phyloP scores from a whole-genome alignment of 2,888 invertebrate species.

The Ceriagrion tenellum region DNA sequence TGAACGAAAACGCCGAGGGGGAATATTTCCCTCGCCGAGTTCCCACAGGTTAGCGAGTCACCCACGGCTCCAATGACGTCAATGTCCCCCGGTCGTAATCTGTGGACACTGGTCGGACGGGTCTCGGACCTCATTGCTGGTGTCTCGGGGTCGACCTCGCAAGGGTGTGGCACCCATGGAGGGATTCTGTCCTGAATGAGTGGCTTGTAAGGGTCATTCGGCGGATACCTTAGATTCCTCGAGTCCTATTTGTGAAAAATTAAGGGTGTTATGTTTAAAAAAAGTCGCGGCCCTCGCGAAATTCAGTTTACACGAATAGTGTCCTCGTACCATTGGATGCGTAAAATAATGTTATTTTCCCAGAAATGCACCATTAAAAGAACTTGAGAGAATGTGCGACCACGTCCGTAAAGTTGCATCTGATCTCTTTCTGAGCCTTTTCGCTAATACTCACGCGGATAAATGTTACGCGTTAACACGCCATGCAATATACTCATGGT shows the following conservation, averaged over 20 bases:
- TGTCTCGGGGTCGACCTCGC: constrained; percentile 8
- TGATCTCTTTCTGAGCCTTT: too few species aligned
- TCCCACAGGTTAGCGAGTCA: constrained; percentile 85
- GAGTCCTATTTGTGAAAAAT: neutral
- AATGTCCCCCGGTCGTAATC: constrained; percentile 84
- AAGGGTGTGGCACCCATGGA: constrained; percentile 69
- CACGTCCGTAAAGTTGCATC: too few species aligned
- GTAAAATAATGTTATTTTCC: too few species aligned
- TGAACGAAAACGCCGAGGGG: constrained; percentile 87
- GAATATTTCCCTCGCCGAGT: constrained; percentile 86
- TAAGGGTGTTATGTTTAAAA: too few species aligned
- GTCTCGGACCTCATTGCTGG: constrained; percentile 43
- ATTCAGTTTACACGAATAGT: too few species aligned
- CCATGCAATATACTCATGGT: too few species aligned
- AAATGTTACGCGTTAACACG: too few species aligned
- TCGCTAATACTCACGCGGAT: too few species aligned
- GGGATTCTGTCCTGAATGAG: constrained; percentile 69
- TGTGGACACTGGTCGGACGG: constrained; percentile 84
- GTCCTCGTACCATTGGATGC: too few species aligned
- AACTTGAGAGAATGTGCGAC: too few species aligned
- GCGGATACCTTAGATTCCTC: neutral
- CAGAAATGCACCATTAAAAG: too few species aligned
- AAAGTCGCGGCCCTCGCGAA: too few species aligned
- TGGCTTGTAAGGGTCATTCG: neutral
- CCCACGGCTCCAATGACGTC: constrained; percentile 87